phyloP scores from a whole-genome alignment of 1,140 invertebrate genomes.

The Nasonia longicornis region DNA sequence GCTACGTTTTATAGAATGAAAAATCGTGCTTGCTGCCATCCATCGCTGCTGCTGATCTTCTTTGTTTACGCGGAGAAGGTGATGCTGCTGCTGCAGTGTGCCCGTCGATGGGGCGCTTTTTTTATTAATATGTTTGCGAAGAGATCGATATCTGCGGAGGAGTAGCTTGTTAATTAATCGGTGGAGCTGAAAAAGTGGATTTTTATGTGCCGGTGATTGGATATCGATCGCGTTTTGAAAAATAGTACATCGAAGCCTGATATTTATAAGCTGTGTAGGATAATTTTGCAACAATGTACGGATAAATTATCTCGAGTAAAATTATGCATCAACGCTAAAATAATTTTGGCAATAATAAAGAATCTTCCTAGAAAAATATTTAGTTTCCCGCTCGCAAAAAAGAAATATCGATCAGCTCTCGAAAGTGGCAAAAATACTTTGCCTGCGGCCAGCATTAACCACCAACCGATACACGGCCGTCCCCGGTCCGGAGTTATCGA shows the following conservation, averaged over 20 bases:
- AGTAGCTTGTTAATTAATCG: not conserved
- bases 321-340: too few species aligned
- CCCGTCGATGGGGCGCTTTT: conserved; percentile 32
- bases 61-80: conserved; percentile 5
- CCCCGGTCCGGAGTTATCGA: conserved; percentile 57
- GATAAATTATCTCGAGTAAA: too few species aligned
- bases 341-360: too few species aligned
- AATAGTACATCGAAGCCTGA: not conserved
- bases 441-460: conserved; percentile 55
- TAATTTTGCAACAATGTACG: too few species aligned
- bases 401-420: conserved; percentile 45
- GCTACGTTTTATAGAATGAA: conserved; percentile 55
- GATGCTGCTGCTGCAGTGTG: not conserved
- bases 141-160: not conserved
- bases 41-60: conserved; percentile 3
- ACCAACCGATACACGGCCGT: conserved; percentile 63
- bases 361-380: not conserved
- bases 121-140: conserved; percentile 39
- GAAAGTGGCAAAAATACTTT: conserved; percentile 23
- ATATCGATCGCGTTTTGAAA: not conserved
- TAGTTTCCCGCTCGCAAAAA: not conserved
- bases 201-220: not conserved
- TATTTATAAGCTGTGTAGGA: too few species aligned
- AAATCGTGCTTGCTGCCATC: conserved; percentile 51
- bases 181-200: not conserved